Base-by-base conservation (phyloP, 2,888 invertebrate genomes). In the Polyommatus iphigenia region DNA sequence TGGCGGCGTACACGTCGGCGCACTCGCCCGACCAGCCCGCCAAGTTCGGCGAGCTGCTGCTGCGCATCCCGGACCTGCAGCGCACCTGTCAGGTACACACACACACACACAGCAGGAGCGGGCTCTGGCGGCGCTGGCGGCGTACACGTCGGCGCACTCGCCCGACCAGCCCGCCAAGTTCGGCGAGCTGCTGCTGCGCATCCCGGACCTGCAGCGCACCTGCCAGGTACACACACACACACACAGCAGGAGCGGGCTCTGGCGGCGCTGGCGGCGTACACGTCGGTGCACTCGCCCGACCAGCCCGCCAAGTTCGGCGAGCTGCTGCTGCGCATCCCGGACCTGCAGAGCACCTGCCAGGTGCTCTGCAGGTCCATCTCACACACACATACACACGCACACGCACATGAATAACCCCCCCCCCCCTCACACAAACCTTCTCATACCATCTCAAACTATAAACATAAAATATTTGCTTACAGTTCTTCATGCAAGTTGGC, bases 251-350 rank as follows among this genome's bases (percentile, higher is more conserved):
- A 99, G 90, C 98, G 98, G 88, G 98, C 99, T 32, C 93, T 98
- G 77, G 98, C 98, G 87, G 98, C 98, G 57, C 92, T 99, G 76
- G 98, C 98, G 89, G 97, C 97, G 79, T 99, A 99, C 90, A 99
- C 98, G 5, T 95, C 97, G 82, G 95, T 96, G 29, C 98, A 98
- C 90, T 99, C 98, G 92, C 98, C 98, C 18, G 97, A 98, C 82
- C 96, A 97, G 90, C 98, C 98, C 77, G 97, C 98, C 83, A 99
- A 99, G 94, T 99, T 99, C 88, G 99, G 99, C 71, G 99, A 99
- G 91, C 93, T 99, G 78, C 93, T 99, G 81, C 94, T 99, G 80
- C 96, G 99, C 84, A 98, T 99, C 90, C 98, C 99, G 18, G 99
- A 99, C 91, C 95, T 99, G 85, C 98, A 99, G 91, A 95, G 99